Percentiles rank a stretch among this genome's conserved stretches.
These are phyloP conservation scores for Cosmia pyralina DNA, from an alignment of 2,888 invertebrate species.

Conservation along the genomic window DNA sequence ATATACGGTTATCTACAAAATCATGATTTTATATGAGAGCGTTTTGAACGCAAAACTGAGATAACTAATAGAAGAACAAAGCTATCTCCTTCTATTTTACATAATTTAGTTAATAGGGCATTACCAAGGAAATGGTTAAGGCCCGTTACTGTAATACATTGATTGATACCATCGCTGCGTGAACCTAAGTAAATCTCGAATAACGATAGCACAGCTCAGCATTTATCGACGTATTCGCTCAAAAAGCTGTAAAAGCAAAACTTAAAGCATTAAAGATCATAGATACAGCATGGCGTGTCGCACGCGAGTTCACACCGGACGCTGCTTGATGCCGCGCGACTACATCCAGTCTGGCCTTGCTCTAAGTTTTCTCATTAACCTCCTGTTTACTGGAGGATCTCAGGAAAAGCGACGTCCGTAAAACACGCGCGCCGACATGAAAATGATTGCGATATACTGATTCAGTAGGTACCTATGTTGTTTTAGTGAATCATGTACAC, in stretches of 20 bases:
- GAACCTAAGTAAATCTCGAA: conserved; percentile 9
- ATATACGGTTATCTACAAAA: too few relatives aligned
- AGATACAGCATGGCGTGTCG: conserved; percentile 56
- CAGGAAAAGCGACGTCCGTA: conserved; percentile 27
- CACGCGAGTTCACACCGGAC: conserved; percentile 61
- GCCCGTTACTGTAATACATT: too few relatives aligned
- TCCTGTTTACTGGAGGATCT: conserved; percentile 56
- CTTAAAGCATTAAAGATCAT: conserved; percentile 46
- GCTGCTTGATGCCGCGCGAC: conserved; percentile 36
- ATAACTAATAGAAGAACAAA: too few relatives aligned
- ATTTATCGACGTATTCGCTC: conserved; percentile 19
- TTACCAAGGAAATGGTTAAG: too few relatives aligned
- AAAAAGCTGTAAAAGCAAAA: conserved; percentile 55
- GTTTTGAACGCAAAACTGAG: too few relatives aligned
- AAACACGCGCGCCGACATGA: conserved; percentile 9
- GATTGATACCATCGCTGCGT: neutral
- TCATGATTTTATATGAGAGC: too few relatives aligned
- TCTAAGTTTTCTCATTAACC: conserved; percentile 68
- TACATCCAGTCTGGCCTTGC: conserved; percentile 39
- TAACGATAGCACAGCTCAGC: neutral
- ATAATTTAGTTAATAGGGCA: too few relatives aligned
- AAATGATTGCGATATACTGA: conserved; percentile 27
- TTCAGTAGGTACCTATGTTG: neutral
- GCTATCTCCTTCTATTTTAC: too few relatives aligned
- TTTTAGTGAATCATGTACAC: neutral